phyloP scores from a whole-genome alignment of 2,113 vertebrate species.

The Melanotaenia duboulayi region DNA sequence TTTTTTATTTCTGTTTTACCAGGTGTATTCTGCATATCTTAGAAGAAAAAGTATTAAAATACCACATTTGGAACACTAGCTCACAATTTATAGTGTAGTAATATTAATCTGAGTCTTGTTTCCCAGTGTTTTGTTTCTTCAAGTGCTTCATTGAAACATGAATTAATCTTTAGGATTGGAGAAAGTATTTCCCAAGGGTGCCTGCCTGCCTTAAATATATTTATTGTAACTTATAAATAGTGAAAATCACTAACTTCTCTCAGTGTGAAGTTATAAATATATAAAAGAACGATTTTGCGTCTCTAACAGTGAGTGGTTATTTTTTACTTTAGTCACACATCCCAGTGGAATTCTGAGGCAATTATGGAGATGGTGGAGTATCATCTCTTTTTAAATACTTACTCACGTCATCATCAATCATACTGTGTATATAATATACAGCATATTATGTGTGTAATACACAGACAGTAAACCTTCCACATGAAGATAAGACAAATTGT shows the following conservation, averaged over 20 bases:
- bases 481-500: slow-evolving; percentile 9
- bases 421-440: not conserved
- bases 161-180: slow-evolving; percentile 50
- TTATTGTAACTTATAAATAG: slow-evolving; percentile 40
- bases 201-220: slow-evolving; percentile 19
- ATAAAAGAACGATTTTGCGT: no score
- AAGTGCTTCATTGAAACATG: slow-evolving; percentile 26
- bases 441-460: not conserved
- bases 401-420: slow-evolving; percentile 39
- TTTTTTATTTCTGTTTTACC: not conserved
- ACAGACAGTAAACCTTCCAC: slow-evolving; percentile 21
- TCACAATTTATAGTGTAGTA: not conserved
- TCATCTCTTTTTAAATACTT: slow-evolving; percentile 52
- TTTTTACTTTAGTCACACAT: not conserved
- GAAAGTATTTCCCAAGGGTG: slow-evolving; percentile 44
- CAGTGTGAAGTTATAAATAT: slow-evolving; percentile 23
- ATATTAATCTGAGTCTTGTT: slow-evolving; percentile 37
- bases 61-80: not conserved
- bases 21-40: no score
- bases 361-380: slow-evolving; percentile 46
- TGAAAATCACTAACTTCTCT: slow-evolving; percentile 30
- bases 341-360: slow-evolving; percentile 38
- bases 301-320: slow-evolving; percentile 19
- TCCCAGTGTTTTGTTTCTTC: slow-evolving; percentile 37
- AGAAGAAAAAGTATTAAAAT: no score